Conservation (phyloP, 2,797 vertebrate genomes). For the Rhadinocentrus ornatus region DNA sequence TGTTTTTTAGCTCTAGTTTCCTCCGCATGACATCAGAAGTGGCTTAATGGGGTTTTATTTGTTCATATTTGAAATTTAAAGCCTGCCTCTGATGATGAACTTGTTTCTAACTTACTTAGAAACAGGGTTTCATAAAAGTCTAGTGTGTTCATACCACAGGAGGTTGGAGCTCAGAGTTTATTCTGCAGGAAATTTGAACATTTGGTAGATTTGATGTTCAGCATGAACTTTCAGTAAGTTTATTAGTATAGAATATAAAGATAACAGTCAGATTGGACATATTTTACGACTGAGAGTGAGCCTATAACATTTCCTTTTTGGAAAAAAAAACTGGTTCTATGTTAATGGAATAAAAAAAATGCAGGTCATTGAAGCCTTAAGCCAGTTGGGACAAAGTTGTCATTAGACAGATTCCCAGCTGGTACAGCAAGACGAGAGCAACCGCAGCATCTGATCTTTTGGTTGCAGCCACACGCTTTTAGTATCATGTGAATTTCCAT, state of each 20-base stretch:
- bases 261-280: neutral
- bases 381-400: neutral
- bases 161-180: constrained; percentile 30
- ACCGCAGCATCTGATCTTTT: too few species aligned
- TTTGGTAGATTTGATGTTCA: neutral
- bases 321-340: neutral
- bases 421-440: neutral
- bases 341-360: neutral
- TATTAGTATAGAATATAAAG: too few species aligned
- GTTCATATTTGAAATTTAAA: constrained; percentile 42
- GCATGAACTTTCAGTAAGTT: neutral
- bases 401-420: neutral
- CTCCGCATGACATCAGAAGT: constrained; percentile 23
- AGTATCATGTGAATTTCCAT: too few species aligned
- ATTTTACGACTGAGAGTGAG: neutral
- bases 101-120: constrained; percentile 29
- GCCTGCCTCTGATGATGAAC: constrained; percentile 25
- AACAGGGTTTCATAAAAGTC: too few species aligned
- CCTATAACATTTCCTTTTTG: neutral
- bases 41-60: constrained; percentile 26
- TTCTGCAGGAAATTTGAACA: constrained; percentile 4
- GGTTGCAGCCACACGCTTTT: too few species aligned
- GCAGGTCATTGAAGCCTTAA: neutral
- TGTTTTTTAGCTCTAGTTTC: constrained; percentile 42
- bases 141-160: constrained; percentile 21